Base-by-base conservation (phyloP, 2,113 vertebrate genomes). In the Entomyzon cyanotis region DNA sequence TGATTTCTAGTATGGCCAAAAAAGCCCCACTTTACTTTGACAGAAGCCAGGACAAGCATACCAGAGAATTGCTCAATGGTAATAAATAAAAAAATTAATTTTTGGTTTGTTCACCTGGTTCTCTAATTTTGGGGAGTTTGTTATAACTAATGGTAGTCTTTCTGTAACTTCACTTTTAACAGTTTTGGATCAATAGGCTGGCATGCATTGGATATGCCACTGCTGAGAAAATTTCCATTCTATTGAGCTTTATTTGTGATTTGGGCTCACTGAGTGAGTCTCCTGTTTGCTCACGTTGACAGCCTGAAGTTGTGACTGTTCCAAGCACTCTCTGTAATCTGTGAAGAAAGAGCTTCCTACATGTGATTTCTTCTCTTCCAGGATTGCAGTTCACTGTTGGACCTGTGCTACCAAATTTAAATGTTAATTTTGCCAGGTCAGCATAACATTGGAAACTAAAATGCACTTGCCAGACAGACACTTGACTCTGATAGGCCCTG, bases 31-130 rank as follows among this genome's bases (percentile, higher is more conserved):
- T 60, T 82, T 24, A 31, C 18, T 89, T 82, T 50, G 33, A 65
- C 64, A 55, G 47, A 74, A 62, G 24, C 35, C 50, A 67, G 55
- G 50, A 50, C 49, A 91, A 65, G 27, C 39, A 44, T 53, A 69
- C 46, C 42, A 81, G 84, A 84, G 91, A 89, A 91, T 93, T 96
- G 73, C 55, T 93, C 84, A 50, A 37, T 83, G 24, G 28, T 90
- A 88, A 27, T 76, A 68, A 70, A 81, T 8, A 23, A 89, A 70
- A 75, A 59, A 85, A 24, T 4, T 30, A 87, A 39, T 46, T 92
- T 94, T 27, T 67, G 68, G 25, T n/a, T 96, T 95, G 85, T 96
- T 95, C 95, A 92, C 88, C 94, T 95, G 88, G 55, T 92, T 96
- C 56, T 95, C 75, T 94, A 55, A 10, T 41, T 16, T 12, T 62